phyloP scores from a whole-genome alignment of 2,113 vertebrate species.

The Oryzias melastigma region DNA sequence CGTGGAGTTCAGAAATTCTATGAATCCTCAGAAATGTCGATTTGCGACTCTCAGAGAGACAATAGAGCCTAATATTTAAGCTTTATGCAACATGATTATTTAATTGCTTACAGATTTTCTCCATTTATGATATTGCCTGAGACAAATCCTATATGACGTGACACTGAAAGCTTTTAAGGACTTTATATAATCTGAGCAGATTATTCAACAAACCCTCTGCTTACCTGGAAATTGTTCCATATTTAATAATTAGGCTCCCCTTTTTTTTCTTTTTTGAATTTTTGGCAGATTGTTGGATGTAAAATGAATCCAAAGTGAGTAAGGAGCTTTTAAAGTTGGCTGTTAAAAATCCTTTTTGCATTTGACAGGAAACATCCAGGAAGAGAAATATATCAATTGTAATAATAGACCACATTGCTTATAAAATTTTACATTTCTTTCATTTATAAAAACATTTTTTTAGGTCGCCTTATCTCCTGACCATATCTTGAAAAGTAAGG shows the following conservation, averaged over 20 bases:
- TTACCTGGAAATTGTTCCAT: slow-evolving; percentile 66
- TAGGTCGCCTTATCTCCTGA: slow-evolving; percentile 43
- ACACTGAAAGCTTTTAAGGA: slow-evolving; percentile 55
- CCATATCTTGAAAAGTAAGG: slow-evolving; percentile 20
- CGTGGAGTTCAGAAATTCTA: no score
- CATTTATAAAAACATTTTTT: slow-evolving; percentile 2
- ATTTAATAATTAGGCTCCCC: slow-evolving; percentile 46
- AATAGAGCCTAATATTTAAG: slow-evolving; percentile 33
- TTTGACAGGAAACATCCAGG: background rate
- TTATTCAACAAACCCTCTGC: slow-evolving; percentile 48
- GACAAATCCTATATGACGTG: slow-evolving; percentile 30
- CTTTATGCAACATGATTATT: slow-evolving; percentile 39
- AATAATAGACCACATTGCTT: slow-evolving; percentile 6
- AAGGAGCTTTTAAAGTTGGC: slow-evolving; percentile 5
- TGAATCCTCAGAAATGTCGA: slow-evolving; percentile 30
- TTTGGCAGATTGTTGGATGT: slow-evolving; percentile 51
- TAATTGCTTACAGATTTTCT: slow-evolving; percentile 42
- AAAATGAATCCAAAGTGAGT: slow-evolving; percentile 43
- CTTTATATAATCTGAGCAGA: slow-evolving; percentile 51
- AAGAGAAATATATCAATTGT: background rate
- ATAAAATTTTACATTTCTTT: slow-evolving; percentile 7
- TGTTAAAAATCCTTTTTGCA: no score
- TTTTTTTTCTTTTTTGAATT: slow-evolving; percentile 28
- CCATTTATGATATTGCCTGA: slow-evolving; percentile 44
- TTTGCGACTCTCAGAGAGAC: slow-evolving; percentile 11